Evolutionary conservation across 2,888 invertebrate genomes (phyloP).

Genomic region (Antitype chi): DNA sequence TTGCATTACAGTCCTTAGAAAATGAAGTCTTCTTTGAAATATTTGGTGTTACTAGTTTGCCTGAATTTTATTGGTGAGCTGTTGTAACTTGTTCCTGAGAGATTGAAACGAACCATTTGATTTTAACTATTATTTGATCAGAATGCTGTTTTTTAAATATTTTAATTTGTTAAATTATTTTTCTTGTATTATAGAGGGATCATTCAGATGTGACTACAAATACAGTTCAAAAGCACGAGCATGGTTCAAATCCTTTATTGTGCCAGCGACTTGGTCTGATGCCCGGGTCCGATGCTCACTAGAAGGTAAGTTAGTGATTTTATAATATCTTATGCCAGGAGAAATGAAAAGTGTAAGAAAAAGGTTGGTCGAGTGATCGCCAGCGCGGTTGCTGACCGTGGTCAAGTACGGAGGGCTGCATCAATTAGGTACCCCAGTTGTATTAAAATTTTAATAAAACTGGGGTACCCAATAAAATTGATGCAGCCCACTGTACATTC

Average conservation of each 20-base stretch:
- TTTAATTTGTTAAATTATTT: neutral
- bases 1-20: neutral
- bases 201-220: conserved; percentile 49
- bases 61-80: conserved; percentile 10
- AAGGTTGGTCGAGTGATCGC: neutral
- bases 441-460: no score
- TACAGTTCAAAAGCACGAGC: conserved; percentile 22
- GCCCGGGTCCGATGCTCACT: conserved; percentile 38
- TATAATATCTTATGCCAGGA: neutral
- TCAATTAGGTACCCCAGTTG: no score
- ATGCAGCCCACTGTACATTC: no score
- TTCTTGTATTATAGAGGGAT: conserved; percentile 25
- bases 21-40: conserved; percentile 19
- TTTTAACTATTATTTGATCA: neutral
- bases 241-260: conserved; percentile 40
- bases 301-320: conserved; percentile 40
- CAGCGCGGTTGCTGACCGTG: neutral
- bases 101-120: no score
- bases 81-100: neutral
- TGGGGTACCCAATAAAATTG: no score
- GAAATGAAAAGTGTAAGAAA: neutral
- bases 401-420: no score
- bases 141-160: neutral
- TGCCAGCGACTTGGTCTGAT: conserved; percentile 51
- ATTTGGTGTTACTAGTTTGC: conserved; percentile 3